Base-by-base conservation (phyloP, 2,888 invertebrate genomes). In the Geophilus truncorum region DNA sequence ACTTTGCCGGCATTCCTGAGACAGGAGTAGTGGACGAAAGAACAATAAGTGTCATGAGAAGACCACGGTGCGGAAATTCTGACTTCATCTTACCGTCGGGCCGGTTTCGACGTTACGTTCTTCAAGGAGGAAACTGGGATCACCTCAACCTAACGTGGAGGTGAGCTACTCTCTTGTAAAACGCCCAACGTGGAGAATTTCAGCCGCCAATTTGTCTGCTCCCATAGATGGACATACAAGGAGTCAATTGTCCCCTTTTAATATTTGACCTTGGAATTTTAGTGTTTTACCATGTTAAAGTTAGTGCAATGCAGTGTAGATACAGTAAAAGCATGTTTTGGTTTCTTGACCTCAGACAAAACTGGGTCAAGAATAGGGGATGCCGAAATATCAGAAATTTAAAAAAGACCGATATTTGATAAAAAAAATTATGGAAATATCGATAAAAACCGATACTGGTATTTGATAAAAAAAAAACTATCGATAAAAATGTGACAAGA, bases 71-170 rank as follows among this genome's bases (percentile, higher is more conserved):
- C 87, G 97, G 96, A 78, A 89, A 95, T 84, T 92, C 94, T 15
- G 97, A 97, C 88, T 90, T 87, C 36, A 83, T 84, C 21, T 81
- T 82, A 15, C 80, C 81, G 3, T 81, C 79, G n/a, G 84, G 36
- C 80, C 89, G 93, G 84, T 89, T 88, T 85, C 93, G 93, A 86
- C 90, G 95, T 84, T 97, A 93, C 88, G 92, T 93, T 23, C 90
- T 94, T 80, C 95, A 96, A 85, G 96, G 96, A 30, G 92, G 93
- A 85, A 93, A 92, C 86, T 97, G 97, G 97, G 90, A 92, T 84
- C 91, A 93, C 87, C 93, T 92, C 84, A 92, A 94, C 89, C 90
- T 97, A 85, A 96, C 96, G 83, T 97, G 96, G 95, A 96, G 96
- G 96, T 97, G 88, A 91, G 93, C 25, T n/a, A n/a, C n/a, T n/a